phyloP scores from a whole-genome alignment of 2,888 invertebrate species.

The Gymnosoma rotundatum region DNA sequence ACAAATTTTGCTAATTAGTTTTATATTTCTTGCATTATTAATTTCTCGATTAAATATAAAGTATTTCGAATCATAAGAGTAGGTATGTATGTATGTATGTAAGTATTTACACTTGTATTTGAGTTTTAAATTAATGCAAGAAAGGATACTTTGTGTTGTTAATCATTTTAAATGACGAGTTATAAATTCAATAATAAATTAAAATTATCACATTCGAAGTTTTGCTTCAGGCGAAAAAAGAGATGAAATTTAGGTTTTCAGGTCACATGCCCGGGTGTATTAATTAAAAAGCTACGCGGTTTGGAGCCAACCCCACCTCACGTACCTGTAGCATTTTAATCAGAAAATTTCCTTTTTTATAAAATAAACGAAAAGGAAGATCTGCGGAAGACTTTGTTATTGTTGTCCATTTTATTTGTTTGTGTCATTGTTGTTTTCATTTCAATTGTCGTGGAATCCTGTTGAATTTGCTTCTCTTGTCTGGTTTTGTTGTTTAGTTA shows the following conservation, averaged over 20 bases:
- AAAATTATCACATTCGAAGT: constrained; percentile 68
- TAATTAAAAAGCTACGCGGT: constrained; percentile 54
- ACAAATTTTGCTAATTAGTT: no score
- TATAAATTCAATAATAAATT: constrained; percentile 52
- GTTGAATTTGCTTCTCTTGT: constrained; percentile 48
- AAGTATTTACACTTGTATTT: no score
- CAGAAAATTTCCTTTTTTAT: constrained; percentile 5
- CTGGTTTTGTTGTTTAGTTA: constrained; percentile 36
- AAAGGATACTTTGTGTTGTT: constrained; percentile 4
- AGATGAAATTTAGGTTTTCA: constrained; percentile 67
- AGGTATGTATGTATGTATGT: no score
- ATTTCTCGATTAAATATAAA: no score
- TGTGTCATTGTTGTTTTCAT: constrained; percentile 20
- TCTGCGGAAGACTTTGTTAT: not conserved
- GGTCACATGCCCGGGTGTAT: constrained; percentile 57
- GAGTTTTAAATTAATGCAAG: no score
- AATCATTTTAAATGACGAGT: constrained; percentile 63
- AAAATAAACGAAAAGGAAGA: constrained; percentile 3
- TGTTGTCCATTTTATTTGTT: constrained; percentile 1
- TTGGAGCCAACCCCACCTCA: not conserved
- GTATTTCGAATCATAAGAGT: no score
- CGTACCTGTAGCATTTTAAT: constrained; percentile 31
- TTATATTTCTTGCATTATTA: no score
- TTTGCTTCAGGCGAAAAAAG: constrained; percentile 36
- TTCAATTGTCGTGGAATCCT: constrained; percentile 55